Evolutionary conservation across 35 echinoderm and acorn worm species (phyloP).

Genomic region (Amphiura filiformis): DNA sequence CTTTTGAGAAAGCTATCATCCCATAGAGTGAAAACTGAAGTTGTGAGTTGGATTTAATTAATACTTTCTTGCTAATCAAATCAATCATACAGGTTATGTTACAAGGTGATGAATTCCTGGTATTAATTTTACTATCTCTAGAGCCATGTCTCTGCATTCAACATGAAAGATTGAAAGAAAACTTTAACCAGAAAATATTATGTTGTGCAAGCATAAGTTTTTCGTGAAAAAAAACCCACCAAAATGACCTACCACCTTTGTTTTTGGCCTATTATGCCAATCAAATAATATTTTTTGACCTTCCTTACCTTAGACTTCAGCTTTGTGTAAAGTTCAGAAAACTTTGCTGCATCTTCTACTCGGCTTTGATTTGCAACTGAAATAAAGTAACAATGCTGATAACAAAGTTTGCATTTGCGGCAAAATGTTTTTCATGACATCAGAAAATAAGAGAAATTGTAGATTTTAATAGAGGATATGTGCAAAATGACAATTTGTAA

Average conservation of each 20-base stretch:
- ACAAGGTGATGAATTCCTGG: too few relatives aligned
- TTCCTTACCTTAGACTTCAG: conserved; percentile 78
- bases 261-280: too few relatives aligned
- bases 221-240: neutral
- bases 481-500: neutral
- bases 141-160: too few relatives aligned
- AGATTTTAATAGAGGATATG: neutral
- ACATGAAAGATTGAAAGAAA: too few relatives aligned
- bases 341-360: conserved; percentile 69
- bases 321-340: conserved; percentile 80
- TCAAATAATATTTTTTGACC: too few relatives aligned
- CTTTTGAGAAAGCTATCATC: too few relatives aligned
- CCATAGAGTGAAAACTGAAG: too few relatives aligned
- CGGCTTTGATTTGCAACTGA: conserved; percentile 76
- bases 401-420: neutral
- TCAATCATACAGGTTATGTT: too few relatives aligned
- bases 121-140: too few relatives aligned
- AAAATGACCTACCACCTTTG: neutral
- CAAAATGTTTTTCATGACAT: neutral
- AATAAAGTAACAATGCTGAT: neutral
- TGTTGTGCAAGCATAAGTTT: neutral
- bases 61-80: too few relatives aligned
- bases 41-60: too few relatives aligned
- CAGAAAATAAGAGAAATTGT: neutral
- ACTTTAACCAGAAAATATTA: too few relatives aligned